Evolutionary conservation across 2,113 vertebrate species (phyloP).

Genomic region (Aldabrachelys gigantea): DNA sequence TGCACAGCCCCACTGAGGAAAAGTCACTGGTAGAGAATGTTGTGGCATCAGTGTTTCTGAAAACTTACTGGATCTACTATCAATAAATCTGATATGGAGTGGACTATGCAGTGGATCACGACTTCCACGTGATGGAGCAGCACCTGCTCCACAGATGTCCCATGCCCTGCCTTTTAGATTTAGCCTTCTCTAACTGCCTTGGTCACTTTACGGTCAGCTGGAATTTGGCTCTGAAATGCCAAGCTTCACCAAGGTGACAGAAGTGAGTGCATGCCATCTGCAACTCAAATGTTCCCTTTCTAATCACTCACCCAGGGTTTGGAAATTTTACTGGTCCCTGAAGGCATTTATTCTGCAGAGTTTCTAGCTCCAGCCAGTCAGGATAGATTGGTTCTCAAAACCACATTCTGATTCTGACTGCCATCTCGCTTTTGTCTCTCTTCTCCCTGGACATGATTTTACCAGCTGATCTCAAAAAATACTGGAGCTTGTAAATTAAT

Average conservation of each 20-base stretch:
- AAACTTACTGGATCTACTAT: neutral
- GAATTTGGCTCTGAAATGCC: neutral
- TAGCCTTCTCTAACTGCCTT: neutral
- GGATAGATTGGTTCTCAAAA: neutral
- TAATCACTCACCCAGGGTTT: neutral
- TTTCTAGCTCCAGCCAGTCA: neutral
- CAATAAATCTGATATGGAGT: neutral
- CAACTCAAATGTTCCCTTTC: neutral
- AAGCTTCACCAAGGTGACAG: neutral
- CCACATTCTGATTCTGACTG: neutral
- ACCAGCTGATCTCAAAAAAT: neutral
- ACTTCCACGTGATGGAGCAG: neutral
- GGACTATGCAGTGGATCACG: neutral
- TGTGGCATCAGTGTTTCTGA: neutral
- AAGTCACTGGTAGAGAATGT: rapidly evolving
- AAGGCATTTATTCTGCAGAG: neutral
- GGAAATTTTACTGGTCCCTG: neutral
- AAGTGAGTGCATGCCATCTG: neutral
- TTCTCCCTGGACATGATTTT: neutral
- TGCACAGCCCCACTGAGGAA: rapidly evolving
- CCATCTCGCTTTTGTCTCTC: neutral
- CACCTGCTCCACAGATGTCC: neutral
- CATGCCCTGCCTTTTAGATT: neutral
- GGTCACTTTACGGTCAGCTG: neutral
- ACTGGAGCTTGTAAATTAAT: neutral